Evolutionary conservation across 2,113 vertebrate genomes (phyloP).

Genomic region (Eira barbara): DNA sequence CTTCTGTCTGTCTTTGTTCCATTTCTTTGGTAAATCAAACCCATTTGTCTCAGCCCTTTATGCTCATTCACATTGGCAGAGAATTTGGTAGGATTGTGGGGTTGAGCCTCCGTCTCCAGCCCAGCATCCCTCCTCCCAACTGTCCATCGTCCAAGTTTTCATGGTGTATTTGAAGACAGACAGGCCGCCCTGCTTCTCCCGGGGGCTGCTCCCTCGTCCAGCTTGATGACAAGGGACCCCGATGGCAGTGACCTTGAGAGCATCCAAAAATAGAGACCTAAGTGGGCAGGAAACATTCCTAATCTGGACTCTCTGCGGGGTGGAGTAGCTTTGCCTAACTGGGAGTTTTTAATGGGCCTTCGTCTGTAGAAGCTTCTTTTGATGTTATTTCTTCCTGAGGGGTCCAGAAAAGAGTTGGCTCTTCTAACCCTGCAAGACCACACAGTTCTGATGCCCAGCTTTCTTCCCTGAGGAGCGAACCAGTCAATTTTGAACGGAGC

Average conservation of each 20-base stretch:
- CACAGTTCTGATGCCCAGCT: neutral
- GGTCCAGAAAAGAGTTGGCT: neutral
- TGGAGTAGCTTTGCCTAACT: neutral
- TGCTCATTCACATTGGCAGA: neutral
- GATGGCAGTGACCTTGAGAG: too few species aligned
- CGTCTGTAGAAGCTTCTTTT: neutral
- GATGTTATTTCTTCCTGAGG: neutral
- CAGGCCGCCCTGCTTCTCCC: too few species aligned
- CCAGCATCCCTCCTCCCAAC: neutral
- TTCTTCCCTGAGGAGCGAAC: neutral
- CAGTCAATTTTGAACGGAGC: neutral
- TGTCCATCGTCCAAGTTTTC: neutral
- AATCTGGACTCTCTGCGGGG: neutral
- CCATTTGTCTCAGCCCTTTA: neutral
- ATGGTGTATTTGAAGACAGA: neutral
- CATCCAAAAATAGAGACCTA: neutral
- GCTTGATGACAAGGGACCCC: neutral
- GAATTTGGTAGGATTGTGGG: neutral
- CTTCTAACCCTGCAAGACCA: neutral
- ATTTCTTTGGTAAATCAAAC: neutral
- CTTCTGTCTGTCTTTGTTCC: neutral
- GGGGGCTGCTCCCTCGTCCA: rapidly evolving
- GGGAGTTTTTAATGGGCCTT: neutral
- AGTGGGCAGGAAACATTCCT: neutral
- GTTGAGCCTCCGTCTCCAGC: neutral